A percentile compares a stretch with the other conserved stretches of the same genome.
phyloP scores from a whole-genome alignment of 2,888 invertebrate species.

The Standfussiana lucernea region DNA sequence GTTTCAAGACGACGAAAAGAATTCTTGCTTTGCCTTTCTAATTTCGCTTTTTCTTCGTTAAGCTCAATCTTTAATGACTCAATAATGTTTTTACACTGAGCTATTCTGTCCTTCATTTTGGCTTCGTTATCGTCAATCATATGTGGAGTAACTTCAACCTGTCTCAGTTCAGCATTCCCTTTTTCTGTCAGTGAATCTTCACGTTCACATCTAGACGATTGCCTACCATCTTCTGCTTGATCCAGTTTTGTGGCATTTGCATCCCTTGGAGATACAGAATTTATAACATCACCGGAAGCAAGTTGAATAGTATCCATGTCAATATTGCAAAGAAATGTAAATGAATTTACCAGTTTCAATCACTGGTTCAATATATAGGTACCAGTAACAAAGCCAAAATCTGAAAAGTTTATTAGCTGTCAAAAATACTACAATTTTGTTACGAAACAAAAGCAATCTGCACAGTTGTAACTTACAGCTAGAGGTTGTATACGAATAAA shows the following conservation, averaged over 20 bases:
- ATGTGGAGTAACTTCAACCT: slow-evolving; percentile 72
- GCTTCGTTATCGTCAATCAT: slow-evolving; percentile 79
- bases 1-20: slow-evolving; percentile 44
- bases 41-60: slow-evolving; percentile 82
- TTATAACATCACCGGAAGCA: slow-evolving; percentile 78
- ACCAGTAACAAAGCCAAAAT: slow-evolving; percentile 19
- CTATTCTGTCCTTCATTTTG: slow-evolving; percentile 83
- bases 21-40: slow-evolving; percentile 75
- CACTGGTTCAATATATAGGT: slow-evolving; percentile 8
- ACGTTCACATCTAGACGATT: slow-evolving; percentile 40
- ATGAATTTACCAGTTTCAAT: slow-evolving; percentile 16
- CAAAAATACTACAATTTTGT: slow-evolving; percentile 36
- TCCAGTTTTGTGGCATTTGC: slow-evolving; percentile 41
- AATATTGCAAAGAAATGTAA: slow-evolving; percentile 19
- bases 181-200: slow-evolving; percentile 35
- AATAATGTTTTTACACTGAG: slow-evolving; percentile 83
- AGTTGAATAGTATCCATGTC: slow-evolving; percentile 74
- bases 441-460: slow-evolving; percentile 48
- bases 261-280: slow-evolving; percentile 60
- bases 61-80: slow-evolving; percentile 84
- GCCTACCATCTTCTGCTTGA: slow-evolving; percentile 45
- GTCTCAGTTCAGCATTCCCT: slow-evolving; percentile 38
- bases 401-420: slow-evolving; percentile 24
- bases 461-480: background rate
- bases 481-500: slow-evolving; percentile 17